Evolutionary conservation across 2,888 invertebrate genomes (phyloP).

Genomic region (Apotomis betuletana): DNA sequence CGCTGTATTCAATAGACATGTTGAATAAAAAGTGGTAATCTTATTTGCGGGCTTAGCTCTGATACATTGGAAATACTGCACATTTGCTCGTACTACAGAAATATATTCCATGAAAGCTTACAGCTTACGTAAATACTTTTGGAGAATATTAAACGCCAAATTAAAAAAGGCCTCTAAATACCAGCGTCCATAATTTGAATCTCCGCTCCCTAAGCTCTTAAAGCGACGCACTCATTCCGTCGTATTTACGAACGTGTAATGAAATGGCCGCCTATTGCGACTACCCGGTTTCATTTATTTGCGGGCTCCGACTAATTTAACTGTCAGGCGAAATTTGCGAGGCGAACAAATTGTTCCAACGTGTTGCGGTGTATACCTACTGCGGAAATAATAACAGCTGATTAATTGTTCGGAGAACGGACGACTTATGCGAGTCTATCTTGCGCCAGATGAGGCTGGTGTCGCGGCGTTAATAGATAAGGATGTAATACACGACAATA

Average conservation of each 20-base stretch:
- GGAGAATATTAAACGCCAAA: too few relatives aligned
- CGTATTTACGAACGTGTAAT: constrained; percentile 42
- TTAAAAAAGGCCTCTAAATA: too few relatives aligned
- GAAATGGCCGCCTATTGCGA: constrained; percentile 42
- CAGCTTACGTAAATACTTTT: too few relatives aligned
- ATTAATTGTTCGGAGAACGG: constrained; percentile 44
- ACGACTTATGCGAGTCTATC: constrained; percentile 23
- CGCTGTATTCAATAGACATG: too few relatives aligned
- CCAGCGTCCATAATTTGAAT: neutral
- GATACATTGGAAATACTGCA: too few relatives aligned
- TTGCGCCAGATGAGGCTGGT: constrained; percentile 27
- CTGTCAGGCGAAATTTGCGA: constrained; percentile 59
- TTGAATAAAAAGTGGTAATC: too few relatives aligned
- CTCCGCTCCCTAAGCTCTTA: neutral
- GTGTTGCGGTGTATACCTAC: constrained; percentile 44
- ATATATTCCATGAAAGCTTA: too few relatives aligned
- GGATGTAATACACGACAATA: too few relatives aligned
- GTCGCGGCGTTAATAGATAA: too few relatives aligned
- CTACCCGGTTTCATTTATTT: constrained; percentile 60
- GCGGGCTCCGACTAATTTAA: constrained; percentile 63
- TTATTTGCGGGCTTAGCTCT: too few relatives aligned
- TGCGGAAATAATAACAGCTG: constrained; percentile 44
- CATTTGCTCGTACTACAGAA: too few relatives aligned
- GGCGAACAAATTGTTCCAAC: constrained; percentile 60
- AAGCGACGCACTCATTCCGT: constrained; percentile 34